A percentile compares a stretch with the other conserved stretches of the same genome.
Evolutionary conservation across 1,140 invertebrate genomes (phyloP).

Genomic region (Bombus terrestris): DNA sequence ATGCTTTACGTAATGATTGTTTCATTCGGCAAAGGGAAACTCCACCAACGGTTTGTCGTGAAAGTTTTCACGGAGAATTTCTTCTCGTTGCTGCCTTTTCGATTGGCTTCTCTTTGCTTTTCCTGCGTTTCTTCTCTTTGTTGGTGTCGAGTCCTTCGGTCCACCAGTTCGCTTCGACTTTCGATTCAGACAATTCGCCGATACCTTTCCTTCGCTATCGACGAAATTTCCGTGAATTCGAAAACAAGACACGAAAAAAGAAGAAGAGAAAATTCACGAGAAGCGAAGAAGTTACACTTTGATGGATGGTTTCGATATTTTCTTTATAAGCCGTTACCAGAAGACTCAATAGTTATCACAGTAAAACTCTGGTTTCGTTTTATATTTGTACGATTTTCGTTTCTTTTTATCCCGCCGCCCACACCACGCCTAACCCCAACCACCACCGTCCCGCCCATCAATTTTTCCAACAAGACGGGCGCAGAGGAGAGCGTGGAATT

Average conservation of each 20-base stretch:
- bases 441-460: no score
- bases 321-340: slow-evolving; percentile 7
- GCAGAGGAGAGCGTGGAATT: neutral
- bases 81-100: neutral
- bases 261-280: neutral
- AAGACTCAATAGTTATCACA: slow-evolving; percentile 1
- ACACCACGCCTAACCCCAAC: no score
- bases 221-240: neutral
- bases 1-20: slow-evolving; percentile 33
- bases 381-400: neutral
- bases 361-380: slow-evolving; percentile 12
- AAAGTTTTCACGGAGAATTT: slow-evolving; percentile 14
- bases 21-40: slow-evolving; percentile 22
- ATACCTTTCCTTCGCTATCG: neutral
- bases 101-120: neutral
- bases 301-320: slow-evolving; percentile 8
- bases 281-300: neutral
- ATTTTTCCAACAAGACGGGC: neutral
- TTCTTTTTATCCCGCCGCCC: no score
- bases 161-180: neutral
- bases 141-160: neutral
- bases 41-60: neutral
- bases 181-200: no score
- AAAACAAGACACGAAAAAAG: neutral
- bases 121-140: neutral